Base-by-base conservation (phyloP, 2,113 vertebrate genomes). In the Nansenia antarctica region DNA sequence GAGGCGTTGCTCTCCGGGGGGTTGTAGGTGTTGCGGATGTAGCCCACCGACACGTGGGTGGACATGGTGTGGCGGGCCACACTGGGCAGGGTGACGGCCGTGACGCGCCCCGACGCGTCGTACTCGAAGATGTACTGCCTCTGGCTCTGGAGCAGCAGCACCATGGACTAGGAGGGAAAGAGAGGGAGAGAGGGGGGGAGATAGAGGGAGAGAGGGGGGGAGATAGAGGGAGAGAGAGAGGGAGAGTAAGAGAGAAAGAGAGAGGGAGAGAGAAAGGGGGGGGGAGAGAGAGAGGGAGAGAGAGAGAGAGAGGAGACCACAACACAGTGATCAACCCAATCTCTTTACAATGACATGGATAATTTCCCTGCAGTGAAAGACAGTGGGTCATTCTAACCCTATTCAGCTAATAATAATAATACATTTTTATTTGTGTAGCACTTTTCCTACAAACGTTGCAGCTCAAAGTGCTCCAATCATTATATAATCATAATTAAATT, bases 81-180 rank as follows among this genome's bases (percentile, higher is more conserved):
- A 0, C 97, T 99, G 35, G 98, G 98, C 98, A 99, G 98, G 77
- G 96, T 99, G 77, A 99, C 96, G 0, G 96, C 96, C 0, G 95
- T 96, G 67, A 99, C 95, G 1, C 92, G 95, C 47, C 96, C 94
- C 0, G 95, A 96, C 22, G 94, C 76, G 58, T 99, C 98, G 8
- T 96, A 99, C 87, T 99, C 98, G 15, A 99, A 99, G 86, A 99
- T 91, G 70, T 99, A 99, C 85, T 99, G 98, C 5, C 96, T 92
- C 63, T 99, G 98, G 73, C 95, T 99, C 91, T 99, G 98, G 60
- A 99, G 94, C 57, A 99, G 94, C 58, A 99, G 92, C 67, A 99
- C 96, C 97, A 98, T 98, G 1, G 97, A 99, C 97, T 99, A 22
- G 42, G 49, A 53, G 20, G 47, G 5, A n/a, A 22, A n/a, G 20